Evolutionary conservation across 2,888 invertebrate genomes (phyloP).

Genomic region (Imbricaverruca yamaguchii): DNA sequence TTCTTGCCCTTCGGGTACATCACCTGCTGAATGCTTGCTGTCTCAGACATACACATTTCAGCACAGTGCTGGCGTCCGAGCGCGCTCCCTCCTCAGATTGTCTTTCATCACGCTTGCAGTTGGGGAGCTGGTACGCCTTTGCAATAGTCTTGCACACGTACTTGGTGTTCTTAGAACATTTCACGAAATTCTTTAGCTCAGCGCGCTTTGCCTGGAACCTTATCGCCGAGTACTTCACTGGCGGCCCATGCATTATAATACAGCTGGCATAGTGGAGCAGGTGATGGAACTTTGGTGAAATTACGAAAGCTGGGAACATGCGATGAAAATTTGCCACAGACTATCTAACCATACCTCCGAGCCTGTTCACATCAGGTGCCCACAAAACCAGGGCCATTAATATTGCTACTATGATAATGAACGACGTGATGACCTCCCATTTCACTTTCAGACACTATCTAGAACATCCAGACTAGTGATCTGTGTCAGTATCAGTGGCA

Average conservation of each 20-base stretch:
- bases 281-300: background rate
- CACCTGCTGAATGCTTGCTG: background rate
- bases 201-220: background rate
- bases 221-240: background rate
- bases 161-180: background rate
- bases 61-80: too few species aligned
- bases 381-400: background rate
- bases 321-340: background rate
- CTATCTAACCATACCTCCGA: background rate
- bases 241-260: background rate
- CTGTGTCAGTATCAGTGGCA: background rate
- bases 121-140: background rate
- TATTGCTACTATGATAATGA: background rate
- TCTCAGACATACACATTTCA: background rate
- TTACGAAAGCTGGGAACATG: background rate
- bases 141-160: background rate
- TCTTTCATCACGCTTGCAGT: background rate
- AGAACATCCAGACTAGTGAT: background rate
- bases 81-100: background rate
- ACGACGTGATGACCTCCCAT: background rate
- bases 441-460: background rate
- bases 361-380: background rate
- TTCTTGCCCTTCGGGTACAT: background rate
- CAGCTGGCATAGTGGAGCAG: background rate
- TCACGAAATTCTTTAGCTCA: background rate